phyloP scores from a whole-genome alignment of 2,888 invertebrate genomes.

The Drosophila diplacantha region DNA sequence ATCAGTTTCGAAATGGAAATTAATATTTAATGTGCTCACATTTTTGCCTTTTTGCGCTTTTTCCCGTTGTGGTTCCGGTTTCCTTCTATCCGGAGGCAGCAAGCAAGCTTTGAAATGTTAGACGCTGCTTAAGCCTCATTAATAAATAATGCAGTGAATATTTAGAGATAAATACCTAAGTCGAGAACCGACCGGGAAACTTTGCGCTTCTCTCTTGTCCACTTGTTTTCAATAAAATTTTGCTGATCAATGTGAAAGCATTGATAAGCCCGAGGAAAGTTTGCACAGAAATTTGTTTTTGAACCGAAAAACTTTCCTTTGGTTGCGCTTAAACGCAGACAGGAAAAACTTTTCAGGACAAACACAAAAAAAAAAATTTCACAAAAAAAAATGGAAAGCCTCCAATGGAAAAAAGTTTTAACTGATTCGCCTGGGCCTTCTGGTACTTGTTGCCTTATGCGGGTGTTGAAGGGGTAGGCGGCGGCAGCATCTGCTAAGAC shows the following conservation, averaged over 20 bases:
- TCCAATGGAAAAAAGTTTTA: constrained; percentile 37
- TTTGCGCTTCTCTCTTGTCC: not conserved
- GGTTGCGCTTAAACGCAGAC: constrained; percentile 69
- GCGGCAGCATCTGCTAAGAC: constrained; percentile 65
- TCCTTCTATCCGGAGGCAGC: constrained; percentile 15
- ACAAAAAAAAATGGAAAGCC: not conserved
- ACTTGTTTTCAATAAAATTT: constrained; percentile 42
- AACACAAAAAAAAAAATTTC: constrained; percentile 3
- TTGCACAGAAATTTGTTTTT: constrained; percentile 60
- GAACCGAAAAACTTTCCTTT: constrained; percentile 42
- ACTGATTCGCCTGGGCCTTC: constrained; percentile 17
- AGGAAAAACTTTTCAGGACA: constrained; percentile 65
- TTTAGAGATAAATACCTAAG: constrained; percentile 40
- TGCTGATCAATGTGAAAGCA: constrained; percentile 45
- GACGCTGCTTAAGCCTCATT: constrained; percentile 73
- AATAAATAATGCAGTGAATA: constrained; percentile 67
- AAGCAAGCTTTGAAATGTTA: constrained; percentile 63
- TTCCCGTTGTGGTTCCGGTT: constrained; percentile 24
- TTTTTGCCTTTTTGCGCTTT: constrained; percentile 50
- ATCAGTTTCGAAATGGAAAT: constrained; percentile 70
- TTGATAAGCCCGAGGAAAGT: constrained; percentile 64
- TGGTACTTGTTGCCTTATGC: constrained; percentile 36
- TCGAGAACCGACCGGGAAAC: constrained; percentile 3
- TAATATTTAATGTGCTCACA: constrained; percentile 68
- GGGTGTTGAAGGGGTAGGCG: constrained; percentile 6